phyloP scores from a whole-genome alignment of 2,888 invertebrate species.

The Magallana nippona region DNA sequence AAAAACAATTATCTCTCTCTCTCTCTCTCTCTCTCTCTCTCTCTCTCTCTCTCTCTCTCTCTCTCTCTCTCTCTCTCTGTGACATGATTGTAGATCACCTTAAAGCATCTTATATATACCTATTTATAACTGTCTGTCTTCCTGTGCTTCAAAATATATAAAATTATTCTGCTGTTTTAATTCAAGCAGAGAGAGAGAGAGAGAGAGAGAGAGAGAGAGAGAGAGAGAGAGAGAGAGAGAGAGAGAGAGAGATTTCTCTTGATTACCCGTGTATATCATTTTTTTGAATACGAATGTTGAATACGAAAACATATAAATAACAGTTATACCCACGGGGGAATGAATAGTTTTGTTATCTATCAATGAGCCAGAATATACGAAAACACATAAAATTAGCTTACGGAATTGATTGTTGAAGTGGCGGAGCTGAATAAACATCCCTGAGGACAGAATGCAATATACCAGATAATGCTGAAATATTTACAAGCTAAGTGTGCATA shows the following conservation, averaged over 20 bases:
- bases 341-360: conserved; percentile 5
- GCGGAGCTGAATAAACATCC: neutral
- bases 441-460: neutral
- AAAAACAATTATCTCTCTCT: neutral
- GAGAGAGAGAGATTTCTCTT: neutral
- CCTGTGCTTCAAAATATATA: no score
- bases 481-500: no score
- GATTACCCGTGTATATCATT: no score
- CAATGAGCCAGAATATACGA: neutral
- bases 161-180: no score
- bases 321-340: neutral
- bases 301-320: no score
- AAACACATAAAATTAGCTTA: neutral
- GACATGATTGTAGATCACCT: no score
- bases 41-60: conserved; percentile 10
- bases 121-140: no score
- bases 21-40: neutral
- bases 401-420: neutral
- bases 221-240: conserved; percentile 10
- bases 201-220: neutral
- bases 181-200: neutral
- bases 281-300: neutral
- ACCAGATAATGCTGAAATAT: no score
- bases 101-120: no score
- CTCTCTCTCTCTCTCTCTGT: no score